Evolutionary conservation across 2,113 vertebrate species (phyloP).

Genomic region (Callipepla squamata): DNA sequence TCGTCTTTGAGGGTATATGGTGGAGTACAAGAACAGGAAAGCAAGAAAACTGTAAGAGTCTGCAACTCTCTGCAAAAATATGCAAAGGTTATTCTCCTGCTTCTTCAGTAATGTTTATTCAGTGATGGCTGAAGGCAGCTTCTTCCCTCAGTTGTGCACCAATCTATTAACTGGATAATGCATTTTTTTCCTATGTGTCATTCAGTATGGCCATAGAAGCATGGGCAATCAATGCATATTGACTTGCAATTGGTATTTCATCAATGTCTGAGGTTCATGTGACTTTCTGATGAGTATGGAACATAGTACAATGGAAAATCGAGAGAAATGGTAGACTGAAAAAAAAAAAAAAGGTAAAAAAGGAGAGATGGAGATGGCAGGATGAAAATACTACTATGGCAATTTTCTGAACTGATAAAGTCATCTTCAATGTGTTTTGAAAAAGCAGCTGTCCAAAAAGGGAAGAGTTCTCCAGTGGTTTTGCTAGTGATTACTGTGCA

Average conservation of each 20-base stretch:
- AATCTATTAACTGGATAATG: not conserved
- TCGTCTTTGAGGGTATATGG: not conserved
- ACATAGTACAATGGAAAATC: not conserved
- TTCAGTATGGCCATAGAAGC: not conserved
- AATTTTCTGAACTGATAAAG: not conserved
- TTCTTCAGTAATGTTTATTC: not conserved
- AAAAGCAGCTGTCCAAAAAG: not conserved
- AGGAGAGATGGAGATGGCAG: not conserved
- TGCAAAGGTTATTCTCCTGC: not conserved
- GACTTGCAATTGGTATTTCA: not conserved
- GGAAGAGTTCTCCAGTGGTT: not conserved
- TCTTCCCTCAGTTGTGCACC: not conserved
- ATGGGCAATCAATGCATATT: not conserved
- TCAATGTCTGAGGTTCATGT: not conserved
- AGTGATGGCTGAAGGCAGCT: not conserved
- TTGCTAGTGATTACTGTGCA: not conserved
- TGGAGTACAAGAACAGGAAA: not conserved
- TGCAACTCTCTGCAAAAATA: not conserved
- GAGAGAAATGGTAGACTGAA: not conserved
- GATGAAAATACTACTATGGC: not conserved
- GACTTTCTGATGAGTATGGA: not conserved
- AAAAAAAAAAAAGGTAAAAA: fast-evolving
- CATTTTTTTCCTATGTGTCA: not conserved
- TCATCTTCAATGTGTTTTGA: not conserved
- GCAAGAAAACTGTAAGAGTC: not conserved